These are phyloP conservation scores for Eurosta solidaginis DNA, from an alignment of 1,140 invertebrate species.

Conservation along the genomic window DNA sequence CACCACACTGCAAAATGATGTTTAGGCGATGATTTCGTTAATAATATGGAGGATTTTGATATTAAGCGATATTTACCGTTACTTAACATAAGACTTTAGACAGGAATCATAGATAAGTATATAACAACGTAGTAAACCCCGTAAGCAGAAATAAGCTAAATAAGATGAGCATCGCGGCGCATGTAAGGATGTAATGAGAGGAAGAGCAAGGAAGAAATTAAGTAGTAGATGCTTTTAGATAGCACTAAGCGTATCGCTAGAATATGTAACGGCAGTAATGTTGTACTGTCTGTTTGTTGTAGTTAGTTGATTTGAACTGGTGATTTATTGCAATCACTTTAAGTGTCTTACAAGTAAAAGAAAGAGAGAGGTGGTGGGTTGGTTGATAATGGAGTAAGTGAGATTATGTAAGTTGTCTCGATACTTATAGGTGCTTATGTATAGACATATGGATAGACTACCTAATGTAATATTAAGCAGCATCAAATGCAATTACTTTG, in stretches of 20 bases:
- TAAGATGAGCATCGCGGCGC: neutral
- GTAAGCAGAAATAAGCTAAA: constrained; percentile 13
- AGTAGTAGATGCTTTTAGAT: neutral
- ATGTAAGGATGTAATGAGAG: no score
- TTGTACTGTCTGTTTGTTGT: neutral
- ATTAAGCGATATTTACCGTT: constrained; percentile 10
- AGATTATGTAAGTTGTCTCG: neutral
- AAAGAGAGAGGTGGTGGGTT: neutral
- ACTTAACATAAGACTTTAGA: no score
- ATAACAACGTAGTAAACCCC: neutral
- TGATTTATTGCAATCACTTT: constrained; percentile 5
- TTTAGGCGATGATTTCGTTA: constrained; percentile 3
- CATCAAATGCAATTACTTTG: no score
- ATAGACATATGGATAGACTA: no score
- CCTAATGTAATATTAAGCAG: no score
- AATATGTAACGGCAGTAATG: neutral
- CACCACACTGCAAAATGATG: neutral
- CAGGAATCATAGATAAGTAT: constrained; percentile 16
- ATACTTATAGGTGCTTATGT: neutral
- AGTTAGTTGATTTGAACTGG: neutral
- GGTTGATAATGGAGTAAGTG: neutral
- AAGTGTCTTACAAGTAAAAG: neutral
- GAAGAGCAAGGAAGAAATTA: neutral
- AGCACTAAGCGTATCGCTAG: neutral
- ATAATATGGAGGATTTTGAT: constrained; percentile 8